Conservation (phyloP, 2,888 invertebrate species). For the Synanthedon myopaeformis region DNA sequence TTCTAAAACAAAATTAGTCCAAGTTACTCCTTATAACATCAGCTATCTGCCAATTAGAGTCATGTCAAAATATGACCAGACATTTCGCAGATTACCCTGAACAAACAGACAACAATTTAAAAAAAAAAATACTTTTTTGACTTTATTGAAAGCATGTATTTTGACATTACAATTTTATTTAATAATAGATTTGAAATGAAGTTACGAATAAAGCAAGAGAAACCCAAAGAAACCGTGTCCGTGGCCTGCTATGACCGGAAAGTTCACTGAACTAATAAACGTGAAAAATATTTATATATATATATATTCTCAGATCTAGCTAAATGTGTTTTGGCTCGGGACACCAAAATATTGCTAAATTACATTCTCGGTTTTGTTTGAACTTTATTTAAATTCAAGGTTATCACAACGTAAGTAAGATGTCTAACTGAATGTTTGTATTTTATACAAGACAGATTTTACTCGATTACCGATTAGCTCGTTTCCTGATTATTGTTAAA, state of each 20-base stretch:
- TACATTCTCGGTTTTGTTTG: neutral
- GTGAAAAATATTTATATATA: slow-evolving; percentile 6
- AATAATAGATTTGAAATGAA: too few species aligned
- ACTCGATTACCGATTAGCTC: neutral
- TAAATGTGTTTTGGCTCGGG: slow-evolving; percentile 10
- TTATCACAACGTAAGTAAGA: too few species aligned
- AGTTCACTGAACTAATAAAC: slow-evolving; percentile 37
- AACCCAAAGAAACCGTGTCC: slow-evolving; percentile 21
- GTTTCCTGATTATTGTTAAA: neutral
- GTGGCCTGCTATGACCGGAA: slow-evolving; percentile 30
- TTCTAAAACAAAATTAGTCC: too few species aligned
- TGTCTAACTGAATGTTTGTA: neutral
- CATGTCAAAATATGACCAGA: too few species aligned
- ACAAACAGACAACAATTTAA: too few species aligned
- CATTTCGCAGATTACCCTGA: too few species aligned
- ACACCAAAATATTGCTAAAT: slow-evolving; percentile 7
- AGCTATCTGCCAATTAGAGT: too few species aligned
- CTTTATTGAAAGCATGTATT: too few species aligned
- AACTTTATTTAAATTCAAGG: neutral
- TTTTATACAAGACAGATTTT: neutral
- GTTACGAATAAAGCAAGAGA: neutral
- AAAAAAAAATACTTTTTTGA: too few species aligned
- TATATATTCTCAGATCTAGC: slow-evolving; percentile 21
- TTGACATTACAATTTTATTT: too few species aligned
- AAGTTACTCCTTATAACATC: too few species aligned